Evolutionary conservation across 2,797 vertebrate species (phyloP).

Genomic region (Epinephelus awoara): DNA sequence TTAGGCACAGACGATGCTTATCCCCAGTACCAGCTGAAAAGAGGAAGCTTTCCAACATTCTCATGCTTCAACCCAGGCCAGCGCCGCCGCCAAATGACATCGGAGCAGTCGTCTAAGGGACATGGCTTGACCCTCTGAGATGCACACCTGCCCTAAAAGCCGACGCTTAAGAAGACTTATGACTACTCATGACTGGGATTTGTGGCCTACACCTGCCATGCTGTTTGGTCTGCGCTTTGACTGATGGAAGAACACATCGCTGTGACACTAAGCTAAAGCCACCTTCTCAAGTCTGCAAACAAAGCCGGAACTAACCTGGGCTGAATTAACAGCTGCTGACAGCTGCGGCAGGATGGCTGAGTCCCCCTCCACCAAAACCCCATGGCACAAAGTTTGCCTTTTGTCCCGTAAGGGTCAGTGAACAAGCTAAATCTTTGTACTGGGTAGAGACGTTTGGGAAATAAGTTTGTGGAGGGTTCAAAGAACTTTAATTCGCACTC

Average conservation of each 20-base stretch:
- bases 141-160: conserved; percentile 19
- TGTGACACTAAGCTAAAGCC: conserved; percentile 58
- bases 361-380: not conserved
- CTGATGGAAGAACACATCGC: conserved; percentile 41
- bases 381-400: conserved; percentile 15
- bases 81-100: not conserved
- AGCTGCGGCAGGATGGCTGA: not conserved
- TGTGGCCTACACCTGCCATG: conserved; percentile 44
- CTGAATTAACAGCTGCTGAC: conserved; percentile 27
- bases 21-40: not conserved
- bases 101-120: conserved; percentile 4
- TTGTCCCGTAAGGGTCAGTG: conserved; percentile 17
- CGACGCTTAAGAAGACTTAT: conserved; percentile 48
- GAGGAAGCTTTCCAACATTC: conserved; percentile 12
- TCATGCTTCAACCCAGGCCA: conserved; percentile 2
- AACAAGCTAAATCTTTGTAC: conserved; percentile 2
- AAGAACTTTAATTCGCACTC: not conserved
- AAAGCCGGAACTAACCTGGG: conserved; percentile 1
- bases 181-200: conserved; percentile 66
- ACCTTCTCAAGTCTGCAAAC: conserved; percentile 47
- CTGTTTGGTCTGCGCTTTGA: conserved; percentile 26
- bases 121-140: conserved; percentile 20
- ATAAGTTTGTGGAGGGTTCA: not conserved
- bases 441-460: not conserved
- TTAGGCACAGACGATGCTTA: conserved; percentile 16